Conservation (phyloP, 2,888 invertebrate genomes). For the Leptogaster cylindrica region DNA sequence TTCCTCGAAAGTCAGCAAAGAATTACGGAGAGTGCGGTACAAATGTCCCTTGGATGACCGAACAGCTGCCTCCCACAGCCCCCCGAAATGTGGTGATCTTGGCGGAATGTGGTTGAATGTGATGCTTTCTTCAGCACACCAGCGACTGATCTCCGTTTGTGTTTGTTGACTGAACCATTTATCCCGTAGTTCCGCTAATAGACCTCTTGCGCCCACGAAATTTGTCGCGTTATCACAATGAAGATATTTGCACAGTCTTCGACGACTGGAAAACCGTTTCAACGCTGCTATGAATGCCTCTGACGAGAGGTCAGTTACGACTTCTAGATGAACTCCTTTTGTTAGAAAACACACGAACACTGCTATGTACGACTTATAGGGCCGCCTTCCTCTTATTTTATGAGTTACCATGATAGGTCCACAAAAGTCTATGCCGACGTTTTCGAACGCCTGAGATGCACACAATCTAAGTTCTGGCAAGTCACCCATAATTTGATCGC, state of each 20-base stretch:
- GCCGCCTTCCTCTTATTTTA: too few relatives aligned
- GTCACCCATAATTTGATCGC: too few relatives aligned
- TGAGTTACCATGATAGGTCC: background rate
- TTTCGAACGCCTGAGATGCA: background rate
- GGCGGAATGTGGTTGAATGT: too few relatives aligned
- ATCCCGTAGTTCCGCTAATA: background rate
- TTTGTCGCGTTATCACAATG: too few relatives aligned
- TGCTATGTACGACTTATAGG: too few relatives aligned
- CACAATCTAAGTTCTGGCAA: background rate
- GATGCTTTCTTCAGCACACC: background rate
- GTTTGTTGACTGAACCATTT: background rate
- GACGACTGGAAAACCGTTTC: background rate
- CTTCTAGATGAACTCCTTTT: background rate
- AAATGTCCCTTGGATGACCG: too few relatives aligned
- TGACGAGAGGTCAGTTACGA: background rate
- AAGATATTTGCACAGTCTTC: too few relatives aligned
- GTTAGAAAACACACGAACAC: background rate
- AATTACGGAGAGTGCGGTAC: too few relatives aligned
- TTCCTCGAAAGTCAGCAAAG: too few relatives aligned
- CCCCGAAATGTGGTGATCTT: too few relatives aligned
- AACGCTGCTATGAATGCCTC: background rate
- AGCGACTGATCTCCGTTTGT: background rate
- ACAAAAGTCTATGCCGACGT: background rate
- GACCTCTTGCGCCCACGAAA: too few relatives aligned
- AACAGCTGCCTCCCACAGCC: too few relatives aligned